phyloP scores from a whole-genome alignment of 2,888 invertebrate genomes.

The Nudaria mundana region DNA sequence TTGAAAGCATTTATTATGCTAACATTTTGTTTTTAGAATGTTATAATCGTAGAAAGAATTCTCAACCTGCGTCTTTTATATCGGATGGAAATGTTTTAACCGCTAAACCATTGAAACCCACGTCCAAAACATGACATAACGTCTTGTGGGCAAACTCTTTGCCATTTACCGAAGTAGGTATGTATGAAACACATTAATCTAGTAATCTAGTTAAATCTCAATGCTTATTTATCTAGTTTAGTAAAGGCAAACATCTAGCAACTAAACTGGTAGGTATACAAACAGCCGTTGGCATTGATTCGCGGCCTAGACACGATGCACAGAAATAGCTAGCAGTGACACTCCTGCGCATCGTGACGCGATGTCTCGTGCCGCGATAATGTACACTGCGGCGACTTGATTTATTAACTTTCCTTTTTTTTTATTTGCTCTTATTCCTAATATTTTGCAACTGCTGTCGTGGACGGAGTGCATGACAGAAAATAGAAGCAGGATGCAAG shows the following conservation, averaged over 20 bases:
- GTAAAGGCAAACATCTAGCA: constrained; percentile 13
- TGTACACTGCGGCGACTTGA: constrained; percentile 15
- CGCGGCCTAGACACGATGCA: constrained; percentile 48
- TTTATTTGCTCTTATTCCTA: not conserved
- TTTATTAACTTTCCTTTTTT: constrained; percentile 33
- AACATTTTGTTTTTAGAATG: too few relatives aligned
- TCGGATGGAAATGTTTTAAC: too few relatives aligned
- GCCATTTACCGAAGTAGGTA: too few relatives aligned
- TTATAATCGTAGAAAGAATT: too few relatives aligned
- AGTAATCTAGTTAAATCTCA: not conserved
- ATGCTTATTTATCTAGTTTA: constrained; percentile 4
- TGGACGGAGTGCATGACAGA: too few relatives aligned
- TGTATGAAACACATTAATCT: not conserved
- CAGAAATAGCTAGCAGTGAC: constrained; percentile 43
- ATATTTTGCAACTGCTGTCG: too few relatives aligned
- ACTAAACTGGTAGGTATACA: constrained; percentile 28
- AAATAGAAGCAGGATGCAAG: too few relatives aligned
- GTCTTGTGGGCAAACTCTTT: not conserved
- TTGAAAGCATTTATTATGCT: too few relatives aligned
- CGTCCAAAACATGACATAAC: too few relatives aligned
- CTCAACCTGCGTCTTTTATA: too few relatives aligned
- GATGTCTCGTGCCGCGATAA: constrained; percentile 6
- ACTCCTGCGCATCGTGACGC: constrained; percentile 29
- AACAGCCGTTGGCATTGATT: constrained; percentile 41
- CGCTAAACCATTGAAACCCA: too few relatives aligned